Evolutionary conservation across 2,888 invertebrate species (phyloP), one percentile per base, ranked within the genome.

Genomic region (Rhorus exstirpatorius): DNA sequence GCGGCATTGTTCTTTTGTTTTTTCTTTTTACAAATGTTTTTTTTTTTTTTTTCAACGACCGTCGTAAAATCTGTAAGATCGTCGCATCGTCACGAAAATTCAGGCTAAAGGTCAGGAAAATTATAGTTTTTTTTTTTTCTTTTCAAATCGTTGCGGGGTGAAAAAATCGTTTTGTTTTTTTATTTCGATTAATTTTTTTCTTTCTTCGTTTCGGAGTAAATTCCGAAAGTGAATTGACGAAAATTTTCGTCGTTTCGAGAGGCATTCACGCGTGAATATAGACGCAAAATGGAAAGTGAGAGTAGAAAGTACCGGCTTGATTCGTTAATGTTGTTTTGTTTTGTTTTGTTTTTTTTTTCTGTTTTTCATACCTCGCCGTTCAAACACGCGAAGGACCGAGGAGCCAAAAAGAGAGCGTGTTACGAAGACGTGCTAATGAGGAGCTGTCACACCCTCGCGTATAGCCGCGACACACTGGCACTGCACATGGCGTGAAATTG

Each of bases 361-460:
- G n/a, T 24, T 55, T 21, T n/a, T 53, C 31, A 17, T 71, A 63
- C 74, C 53, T 74, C 53, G 60, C 51, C 51, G 58, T 63, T 80
- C 46, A 61, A 83, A 71, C 65, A 58, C 70, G n/a, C n/a, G n/a
- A n/a, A n/a, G n/a, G n/a, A n/a, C n/a, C n/a, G 60, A 67, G 80
- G 81, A 72, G 75, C 71, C 76, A 81, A 49, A 71, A 78, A 24
- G 17, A 51, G 75, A 67, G 24, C n/a, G 26, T 38, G 31, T 24
- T n/a, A 51, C 38, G 24, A 65, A 12, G 44, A 58, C 2, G 44
- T 51, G 60, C n/a, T n/a, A n/a, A n/a, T 24, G 24, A 70, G 61
- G 74, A 86, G 67, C 78, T 83, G 86, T 86, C 86, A 87, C 87
- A 87, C 88, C 86, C 85, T 83, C 85, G 84, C 81, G 77, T 72